These are phyloP conservation scores for Trichogramma dendrolimi DNA, from an alignment of 2,888 invertebrate genomes.

Conservation along the genomic window DNA sequence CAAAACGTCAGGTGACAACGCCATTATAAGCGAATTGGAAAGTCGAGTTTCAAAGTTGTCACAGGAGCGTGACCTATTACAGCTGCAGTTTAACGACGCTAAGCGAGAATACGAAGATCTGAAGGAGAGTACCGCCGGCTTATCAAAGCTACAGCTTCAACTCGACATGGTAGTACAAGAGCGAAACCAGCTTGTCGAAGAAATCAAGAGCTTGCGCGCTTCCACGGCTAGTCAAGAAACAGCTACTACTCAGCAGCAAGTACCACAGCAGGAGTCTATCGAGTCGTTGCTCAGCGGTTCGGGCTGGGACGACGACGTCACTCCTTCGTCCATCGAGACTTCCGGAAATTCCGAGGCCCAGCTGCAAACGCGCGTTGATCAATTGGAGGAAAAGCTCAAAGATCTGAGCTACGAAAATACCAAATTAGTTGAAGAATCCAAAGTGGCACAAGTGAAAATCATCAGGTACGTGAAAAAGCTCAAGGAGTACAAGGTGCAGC, in stretches of 20 bases:
- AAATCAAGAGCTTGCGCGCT: conserved; percentile 18
- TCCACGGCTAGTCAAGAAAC: conserved; percentile 12
- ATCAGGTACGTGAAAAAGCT: conserved; percentile 78
- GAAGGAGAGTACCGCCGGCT: conserved; percentile 25
- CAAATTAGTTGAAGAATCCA: conserved; percentile 60
- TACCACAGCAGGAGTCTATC: conserved; percentile 5
- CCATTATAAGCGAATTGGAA: conserved; percentile 29
- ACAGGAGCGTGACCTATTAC: conserved; percentile 38
- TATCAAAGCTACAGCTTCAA: conserved; percentile 30
- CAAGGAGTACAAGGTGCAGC: conserved; percentile 73
- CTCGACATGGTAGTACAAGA: conserved; percentile 30
- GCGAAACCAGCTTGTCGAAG: conserved; percentile 25
- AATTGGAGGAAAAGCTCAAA: conserved; percentile 60
- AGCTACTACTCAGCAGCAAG: conserved; percentile 10
- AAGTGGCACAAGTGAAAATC: conserved; percentile 65
- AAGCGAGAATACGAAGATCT: conserved; percentile 33
- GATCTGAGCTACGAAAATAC: conserved; percentile 60
- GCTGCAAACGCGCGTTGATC: conserved; percentile 53
- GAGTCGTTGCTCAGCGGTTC: conserved; percentile 5
- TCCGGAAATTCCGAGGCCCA: conserved; percentile 43
- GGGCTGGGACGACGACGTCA: conserved; percentile 52
- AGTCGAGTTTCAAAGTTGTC: conserved; percentile 28
- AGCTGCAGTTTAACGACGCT: conserved; percentile 39
- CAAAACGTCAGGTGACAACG: conserved; percentile 29
- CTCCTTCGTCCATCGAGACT: conserved; percentile 61